These are phyloP conservation scores for Zaprionus gabonicus DNA, from an alignment of 1,140 invertebrate species.

Conservation along the genomic window DNA sequence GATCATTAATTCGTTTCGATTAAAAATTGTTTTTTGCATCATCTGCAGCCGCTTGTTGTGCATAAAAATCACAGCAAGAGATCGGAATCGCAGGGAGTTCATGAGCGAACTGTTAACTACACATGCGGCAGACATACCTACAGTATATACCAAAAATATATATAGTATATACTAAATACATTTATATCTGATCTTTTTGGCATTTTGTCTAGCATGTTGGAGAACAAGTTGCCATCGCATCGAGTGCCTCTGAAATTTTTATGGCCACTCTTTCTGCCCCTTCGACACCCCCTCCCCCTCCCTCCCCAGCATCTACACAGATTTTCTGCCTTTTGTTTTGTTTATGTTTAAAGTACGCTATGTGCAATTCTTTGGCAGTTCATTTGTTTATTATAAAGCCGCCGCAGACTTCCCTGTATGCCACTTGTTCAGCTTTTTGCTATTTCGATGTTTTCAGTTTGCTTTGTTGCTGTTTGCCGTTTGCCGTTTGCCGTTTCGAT, in stretches of 20 bases:
- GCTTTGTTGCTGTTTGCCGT: constrained; percentile 56
- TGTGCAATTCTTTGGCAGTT: constrained; percentile 76
- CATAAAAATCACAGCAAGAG: constrained; percentile 81
- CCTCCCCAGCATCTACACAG: background rate
- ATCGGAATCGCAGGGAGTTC: constrained; percentile 26
- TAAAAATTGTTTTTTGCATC: constrained; percentile 73
- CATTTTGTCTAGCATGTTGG: constrained; percentile 68
- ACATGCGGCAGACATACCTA: constrained; percentile 1
- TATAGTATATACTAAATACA: constrained; percentile 15
- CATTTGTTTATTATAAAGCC: constrained; percentile 77
- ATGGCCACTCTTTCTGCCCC: constrained; percentile 41
- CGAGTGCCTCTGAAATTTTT: constrained; percentile 73
- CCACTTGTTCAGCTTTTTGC: constrained; percentile 64
- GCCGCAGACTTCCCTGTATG: constrained; percentile 73
- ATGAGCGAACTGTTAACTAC: constrained; percentile 26
- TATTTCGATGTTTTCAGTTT: constrained; percentile 15
- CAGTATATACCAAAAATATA: constrained; percentile 10
- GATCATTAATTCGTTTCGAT: constrained; percentile 78
- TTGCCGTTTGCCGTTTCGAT: constrained; percentile 28
- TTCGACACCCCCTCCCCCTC: background rate
- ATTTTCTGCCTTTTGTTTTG: constrained; percentile 53
- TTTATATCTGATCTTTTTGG: constrained; percentile 37
- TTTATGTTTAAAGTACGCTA: constrained; percentile 77
- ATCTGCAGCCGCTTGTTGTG: constrained; percentile 76
- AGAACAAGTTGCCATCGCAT: constrained; percentile 73